Evolutionary conservation across 2,113 vertebrate species (phyloP).

Genomic region (Ameiurus melas): DNA sequence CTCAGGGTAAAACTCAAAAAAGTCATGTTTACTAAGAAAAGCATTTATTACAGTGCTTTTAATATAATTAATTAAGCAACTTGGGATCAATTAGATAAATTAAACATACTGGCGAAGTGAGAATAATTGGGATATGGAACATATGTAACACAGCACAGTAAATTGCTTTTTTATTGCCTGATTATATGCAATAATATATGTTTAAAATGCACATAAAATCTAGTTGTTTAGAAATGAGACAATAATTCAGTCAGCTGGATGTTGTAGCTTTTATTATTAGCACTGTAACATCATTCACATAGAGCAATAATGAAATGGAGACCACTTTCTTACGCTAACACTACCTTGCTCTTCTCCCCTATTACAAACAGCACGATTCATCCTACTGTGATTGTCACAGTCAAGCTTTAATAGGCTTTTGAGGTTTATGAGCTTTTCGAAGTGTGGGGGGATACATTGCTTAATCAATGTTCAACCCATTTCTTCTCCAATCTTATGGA

Average conservation of each 20-base stretch:
- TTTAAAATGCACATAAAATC: not conserved
- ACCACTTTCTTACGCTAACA: not conserved
- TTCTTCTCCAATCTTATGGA: constrained; percentile 66
- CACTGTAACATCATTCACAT: not conserved
- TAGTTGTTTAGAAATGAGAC: not conserved
- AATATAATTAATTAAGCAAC: not conserved
- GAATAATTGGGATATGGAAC: constrained; percentile 6
- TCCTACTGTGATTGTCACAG: constrained; percentile 46
- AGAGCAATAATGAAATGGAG: constrained; percentile 4
- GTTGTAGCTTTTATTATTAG: constrained; percentile 11
- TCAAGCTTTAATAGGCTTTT: constrained; percentile 62
- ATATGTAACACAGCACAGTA: not conserved
- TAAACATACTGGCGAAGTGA: not conserved
- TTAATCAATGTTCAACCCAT: constrained; percentile 74
- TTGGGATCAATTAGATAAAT: not conserved
- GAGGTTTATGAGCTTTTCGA: constrained; percentile 13
- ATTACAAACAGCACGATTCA: constrained; percentile 32
- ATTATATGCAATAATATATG: not conserved
- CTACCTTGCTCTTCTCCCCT: constrained; percentile 35
- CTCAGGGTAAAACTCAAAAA: constrained; percentile 80
- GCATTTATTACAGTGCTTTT: not conserved
- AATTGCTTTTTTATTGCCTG: not conserved
- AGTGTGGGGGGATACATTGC: constrained; percentile 58
- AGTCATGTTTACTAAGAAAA: not conserved
- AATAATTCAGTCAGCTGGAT: constrained; percentile 5